Percentiles rank a stretch among this genome's conserved stretches.
These are phyloP conservation scores for Silurus asotus DNA, from an alignment of 2,113 vertebrate species.

Conservation along the genomic window DNA sequence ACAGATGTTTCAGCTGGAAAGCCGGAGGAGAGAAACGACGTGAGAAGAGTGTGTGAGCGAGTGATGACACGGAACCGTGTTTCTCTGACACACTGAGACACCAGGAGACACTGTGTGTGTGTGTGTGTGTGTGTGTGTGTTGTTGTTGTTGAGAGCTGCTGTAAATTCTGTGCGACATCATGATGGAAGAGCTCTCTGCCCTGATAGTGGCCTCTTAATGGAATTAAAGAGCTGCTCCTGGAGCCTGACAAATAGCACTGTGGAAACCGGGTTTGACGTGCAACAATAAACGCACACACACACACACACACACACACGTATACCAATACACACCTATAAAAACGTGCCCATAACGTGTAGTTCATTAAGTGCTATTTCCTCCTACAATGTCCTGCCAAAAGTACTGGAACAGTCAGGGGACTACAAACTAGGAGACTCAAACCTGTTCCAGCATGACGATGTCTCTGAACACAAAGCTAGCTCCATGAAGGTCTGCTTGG, in stretches of 20 bases:
- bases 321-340: neutral
- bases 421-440: no score
- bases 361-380: no score
- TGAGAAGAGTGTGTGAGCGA: neutral
- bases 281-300: slow-evolving; percentile 19
- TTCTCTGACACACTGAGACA: neutral
- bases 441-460: no score
- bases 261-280: slow-evolving; percentile 26
- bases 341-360: neutral
- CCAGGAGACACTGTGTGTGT: neutral
- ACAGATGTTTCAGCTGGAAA: neutral
- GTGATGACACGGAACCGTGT: slow-evolving; percentile 15
- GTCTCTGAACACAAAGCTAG: no score
- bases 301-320: neutral
- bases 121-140: slow-evolving; percentile 6
- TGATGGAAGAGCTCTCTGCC: slow-evolving; percentile 32
- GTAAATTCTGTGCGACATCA: slow-evolving; percentile 36
- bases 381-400: no score
- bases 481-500: no score
- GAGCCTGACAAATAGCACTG: slow-evolving; percentile 15
- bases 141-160: slow-evolving; percentile 1
- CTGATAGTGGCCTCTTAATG: slow-evolving; percentile 33
- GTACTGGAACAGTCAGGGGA: no score
- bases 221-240: slow-evolving; percentile 41
- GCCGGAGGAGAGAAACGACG: neutral